Base-by-base conservation (phyloP, 1,140 invertebrate species). In the Cyclargus thomasi region DNA sequence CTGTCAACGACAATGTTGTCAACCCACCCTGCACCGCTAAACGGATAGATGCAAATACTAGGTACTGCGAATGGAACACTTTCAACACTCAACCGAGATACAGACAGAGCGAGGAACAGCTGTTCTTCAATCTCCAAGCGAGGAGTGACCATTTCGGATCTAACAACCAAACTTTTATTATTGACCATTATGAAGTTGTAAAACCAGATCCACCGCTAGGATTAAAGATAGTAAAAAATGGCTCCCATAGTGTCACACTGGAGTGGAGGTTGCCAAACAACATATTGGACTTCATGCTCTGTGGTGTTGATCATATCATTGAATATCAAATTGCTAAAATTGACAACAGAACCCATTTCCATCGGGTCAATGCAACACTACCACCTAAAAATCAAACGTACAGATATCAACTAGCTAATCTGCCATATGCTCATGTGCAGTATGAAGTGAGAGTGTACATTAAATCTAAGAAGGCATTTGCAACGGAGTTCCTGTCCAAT, bases 401-500 rank as follows among this genome's bases (percentile, higher is more conserved):
- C 65, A 79, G 68, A 64, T 92, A 92, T 75, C 92, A 92, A 72
- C 84, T 95, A 53, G 92, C 91, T 1, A 86, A 90, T 67, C 80
- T 95, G 16, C 85, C 92, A 63, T 95, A 94, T 83, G 92, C 94
- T 1, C 92, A 95, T 78, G 91, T 92, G 62, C 85, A 91, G 62
- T 96, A 95, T 86, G 94, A 95, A 73, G 91, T 95, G 10, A 86
- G 94, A 68, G 92, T 96, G 39, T 93, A 91, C 29, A 91, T 94
- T 68, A 93, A 91, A 72, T 90, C 92, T 14, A 81, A 90, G 70
- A 90, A 85, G 72, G 92, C 93, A 6, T 69, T 81, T 8, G 85
- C 76, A 53, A 91, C 91, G 17, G 80, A 92, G 18, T 92, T 92
- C 78, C 95, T 94, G 94, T 95, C 94, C 36, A 78, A 93, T 55